Evolutionary conservation across 2,888 invertebrate genomes (phyloP).

Genomic region (Thera britannica): DNA sequence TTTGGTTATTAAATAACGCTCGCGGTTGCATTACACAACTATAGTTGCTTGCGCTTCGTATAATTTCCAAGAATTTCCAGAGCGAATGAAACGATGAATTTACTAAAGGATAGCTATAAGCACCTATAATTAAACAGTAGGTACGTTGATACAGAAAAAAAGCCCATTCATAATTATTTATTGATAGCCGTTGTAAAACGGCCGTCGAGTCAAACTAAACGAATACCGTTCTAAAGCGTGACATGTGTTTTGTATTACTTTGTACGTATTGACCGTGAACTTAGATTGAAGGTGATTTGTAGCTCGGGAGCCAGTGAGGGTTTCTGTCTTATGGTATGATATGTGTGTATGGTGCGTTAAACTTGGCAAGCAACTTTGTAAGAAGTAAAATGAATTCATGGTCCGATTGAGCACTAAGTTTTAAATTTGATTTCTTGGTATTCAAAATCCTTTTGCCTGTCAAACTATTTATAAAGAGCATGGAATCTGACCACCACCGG

Average conservation of each 20-base stretch:
- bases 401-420: too few relatives aligned
- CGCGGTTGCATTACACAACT: not conserved
- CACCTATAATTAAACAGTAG: not conserved
- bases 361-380: too few relatives aligned
- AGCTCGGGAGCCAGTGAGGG: constrained; percentile 7
- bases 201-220: constrained; percentile 43
- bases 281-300: constrained; percentile 31
- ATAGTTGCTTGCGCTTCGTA: not conserved
- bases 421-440: too few relatives aligned
- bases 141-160: constrained; percentile 15
- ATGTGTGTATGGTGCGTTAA: too few relatives aligned
- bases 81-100: not conserved
- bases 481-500: too few relatives aligned
- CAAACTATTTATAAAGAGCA: too few relatives aligned
- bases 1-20: not conserved
- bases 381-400: too few relatives aligned
- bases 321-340: not conserved
- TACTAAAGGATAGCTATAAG: not conserved
- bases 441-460: too few relatives aligned
- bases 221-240: constrained; percentile 38
- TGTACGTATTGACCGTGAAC: constrained; percentile 39
- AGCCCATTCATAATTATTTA: constrained; percentile 32
- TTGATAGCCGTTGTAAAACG: constrained; percentile 30
- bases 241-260: constrained; percentile 44
- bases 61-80: constrained; percentile 9